phyloP scores from a whole-genome alignment of 2,113 vertebrate species.

The Spermophilus dauricus region DNA sequence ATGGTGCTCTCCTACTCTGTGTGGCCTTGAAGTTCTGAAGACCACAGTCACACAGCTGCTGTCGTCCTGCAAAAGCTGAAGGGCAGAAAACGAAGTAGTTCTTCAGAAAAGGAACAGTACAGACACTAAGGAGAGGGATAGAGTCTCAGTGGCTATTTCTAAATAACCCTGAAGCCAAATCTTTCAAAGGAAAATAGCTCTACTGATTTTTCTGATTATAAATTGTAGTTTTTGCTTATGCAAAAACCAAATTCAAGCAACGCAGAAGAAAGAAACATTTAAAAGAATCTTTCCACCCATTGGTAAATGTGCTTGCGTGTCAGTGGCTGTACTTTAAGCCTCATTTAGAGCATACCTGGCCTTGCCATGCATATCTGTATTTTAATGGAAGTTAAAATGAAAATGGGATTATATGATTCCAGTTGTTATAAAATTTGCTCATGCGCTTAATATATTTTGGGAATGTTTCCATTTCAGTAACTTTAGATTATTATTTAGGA shows the following conservation, averaged over 20 bases:
- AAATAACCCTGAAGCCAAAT: not conserved
- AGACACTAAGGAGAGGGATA: not conserved
- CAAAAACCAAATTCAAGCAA: not conserved
- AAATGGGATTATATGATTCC: not conserved
- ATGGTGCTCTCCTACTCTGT: not conserved
- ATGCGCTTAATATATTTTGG: not conserved
- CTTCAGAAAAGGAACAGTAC: not conserved
- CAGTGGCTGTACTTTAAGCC: too few species aligned
- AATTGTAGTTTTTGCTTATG: not conserved
- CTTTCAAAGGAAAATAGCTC: not conserved
- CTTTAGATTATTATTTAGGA: conserved; percentile 45
- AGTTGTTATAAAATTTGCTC: not conserved
- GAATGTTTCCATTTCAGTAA: conserved; percentile 24
- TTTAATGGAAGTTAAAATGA: not conserved
- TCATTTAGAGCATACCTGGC: not conserved
- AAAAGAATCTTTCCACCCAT: not conserved
- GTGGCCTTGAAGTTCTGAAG: not conserved
- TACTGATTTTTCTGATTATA: not conserved
- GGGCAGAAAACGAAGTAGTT: not conserved
- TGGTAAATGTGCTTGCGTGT: not conserved
- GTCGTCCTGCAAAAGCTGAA: not conserved
- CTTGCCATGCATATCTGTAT: not conserved
- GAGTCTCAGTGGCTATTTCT: not conserved
- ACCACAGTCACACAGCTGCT: not conserved
- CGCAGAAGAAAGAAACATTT: not conserved